phyloP scores from a whole-genome alignment of 2,888 invertebrate species.

The Magallana nippona region DNA sequence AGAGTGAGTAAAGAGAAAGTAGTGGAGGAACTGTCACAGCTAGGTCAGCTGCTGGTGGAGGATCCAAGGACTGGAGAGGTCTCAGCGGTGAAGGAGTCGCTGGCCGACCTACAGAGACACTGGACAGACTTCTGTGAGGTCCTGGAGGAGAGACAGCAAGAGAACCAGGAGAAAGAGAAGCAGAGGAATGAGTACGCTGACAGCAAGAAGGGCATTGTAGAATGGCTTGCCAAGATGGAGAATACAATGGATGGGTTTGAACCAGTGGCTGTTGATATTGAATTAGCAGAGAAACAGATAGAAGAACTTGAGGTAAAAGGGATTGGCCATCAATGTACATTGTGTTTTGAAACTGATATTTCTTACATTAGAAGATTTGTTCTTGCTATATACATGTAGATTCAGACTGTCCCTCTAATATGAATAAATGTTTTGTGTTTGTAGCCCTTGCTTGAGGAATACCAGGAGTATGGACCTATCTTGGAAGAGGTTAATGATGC shows the following conservation, averaged over 20 bases:
- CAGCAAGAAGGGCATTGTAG: constrained; percentile 89
- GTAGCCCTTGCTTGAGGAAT: constrained; percentile 91
- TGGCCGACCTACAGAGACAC: constrained; percentile 86
- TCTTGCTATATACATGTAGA: no score
- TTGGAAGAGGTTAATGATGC: constrained; percentile 95
- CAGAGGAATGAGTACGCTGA: constrained; percentile 92
- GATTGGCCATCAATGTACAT: background rate
- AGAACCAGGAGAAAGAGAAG: constrained; percentile 91
- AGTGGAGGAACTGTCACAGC: constrained; percentile 65
- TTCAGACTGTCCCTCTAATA: no score
- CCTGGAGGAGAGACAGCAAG: constrained; percentile 90
- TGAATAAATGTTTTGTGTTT: constrained; percentile 28
- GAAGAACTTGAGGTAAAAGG: constrained; percentile 80
- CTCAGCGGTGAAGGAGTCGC: constrained; percentile 70
- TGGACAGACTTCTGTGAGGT: constrained; percentile 93
- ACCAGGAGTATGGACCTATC: constrained; percentile 90
- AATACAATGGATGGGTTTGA: constrained; percentile 87
- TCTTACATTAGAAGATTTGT: no score
- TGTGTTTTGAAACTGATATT: no score
- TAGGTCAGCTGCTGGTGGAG: constrained; percentile 71
- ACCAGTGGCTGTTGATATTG: constrained; percentile 93
- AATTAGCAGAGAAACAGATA: constrained; percentile 90
- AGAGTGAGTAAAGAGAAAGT: constrained; percentile 65
- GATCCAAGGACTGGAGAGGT: constrained; percentile 75
- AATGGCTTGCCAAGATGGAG: constrained; percentile 92